A percentile compares a stretch with the other conserved stretches of the same genome.
These are phyloP conservation scores for Lampropteryx suffumata DNA, from an alignment of 2,888 invertebrate species.

Conservation along the genomic window DNA sequence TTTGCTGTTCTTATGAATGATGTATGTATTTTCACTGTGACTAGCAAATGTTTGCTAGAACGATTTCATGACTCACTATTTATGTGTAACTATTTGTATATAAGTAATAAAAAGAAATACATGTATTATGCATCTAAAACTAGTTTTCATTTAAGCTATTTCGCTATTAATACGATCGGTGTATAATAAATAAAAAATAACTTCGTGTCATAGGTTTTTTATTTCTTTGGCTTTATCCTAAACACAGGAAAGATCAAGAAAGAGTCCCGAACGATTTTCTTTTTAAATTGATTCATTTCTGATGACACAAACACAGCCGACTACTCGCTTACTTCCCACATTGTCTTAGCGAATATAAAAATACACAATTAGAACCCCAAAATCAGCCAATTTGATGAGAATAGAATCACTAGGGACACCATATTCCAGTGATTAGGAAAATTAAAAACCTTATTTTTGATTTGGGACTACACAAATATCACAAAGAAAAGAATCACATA, in stretches of 20 bases:
- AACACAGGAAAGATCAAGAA: conserved; percentile 23
- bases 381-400: no score
- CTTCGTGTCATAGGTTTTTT: conserved; percentile 56
- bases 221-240: conserved; percentile 68
- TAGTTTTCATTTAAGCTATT: conserved; percentile 4
- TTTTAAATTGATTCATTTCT: no score
- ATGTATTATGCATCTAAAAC: conserved; percentile 2
- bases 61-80: conserved; percentile 11
- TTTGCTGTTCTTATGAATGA: no score
- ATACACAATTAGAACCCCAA: not conserved
- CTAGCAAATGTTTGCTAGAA: conserved; percentile 2
- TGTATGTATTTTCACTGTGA: no score
- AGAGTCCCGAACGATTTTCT: conserved; percentile 18
- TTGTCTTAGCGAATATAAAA: conserved; percentile 7
- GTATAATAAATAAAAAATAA: conserved; percentile 33
- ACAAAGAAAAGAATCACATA: conserved; percentile 39
- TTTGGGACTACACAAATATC: conserved; percentile 34
- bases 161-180: no score
- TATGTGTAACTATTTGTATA: conserved; percentile 25
- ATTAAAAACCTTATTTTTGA: conserved; percentile 1
- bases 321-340: not conserved
- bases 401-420: no score
- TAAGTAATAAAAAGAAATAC: conserved; percentile 20
- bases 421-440: not conserved
- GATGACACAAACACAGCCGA: not conserved